These are phyloP conservation scores for Onthophagus taurus DNA, from an alignment of 1,140 invertebrate genomes.

Conservation along the genomic window DNA sequence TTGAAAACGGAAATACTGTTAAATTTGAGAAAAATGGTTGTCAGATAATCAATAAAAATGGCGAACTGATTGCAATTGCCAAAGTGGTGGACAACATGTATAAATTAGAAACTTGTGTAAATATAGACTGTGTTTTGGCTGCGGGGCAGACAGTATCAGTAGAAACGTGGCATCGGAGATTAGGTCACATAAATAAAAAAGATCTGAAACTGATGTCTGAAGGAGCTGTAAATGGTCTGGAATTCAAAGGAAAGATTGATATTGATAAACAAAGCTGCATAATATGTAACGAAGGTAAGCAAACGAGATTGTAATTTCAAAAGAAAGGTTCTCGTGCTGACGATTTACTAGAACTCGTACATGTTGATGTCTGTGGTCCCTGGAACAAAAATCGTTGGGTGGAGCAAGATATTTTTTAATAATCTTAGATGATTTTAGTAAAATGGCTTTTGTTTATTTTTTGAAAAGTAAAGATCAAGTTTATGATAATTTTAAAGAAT, in stretches of 20 bases:
- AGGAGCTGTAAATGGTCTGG: too few species aligned
- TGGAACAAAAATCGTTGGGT: conserved; percentile 8
- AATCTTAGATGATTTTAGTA: conserved; percentile 35
- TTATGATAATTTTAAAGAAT: conserved; percentile 23
- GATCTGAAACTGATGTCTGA: too few species aligned
- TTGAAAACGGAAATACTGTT: conserved; percentile 24
- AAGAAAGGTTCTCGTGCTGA: not conserved
- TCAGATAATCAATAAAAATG: too few species aligned
- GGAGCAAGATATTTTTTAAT: conserved; percentile 27
- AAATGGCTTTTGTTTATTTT: conserved; percentile 33
- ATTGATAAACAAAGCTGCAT: not conserved
- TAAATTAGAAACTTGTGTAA: too few species aligned
- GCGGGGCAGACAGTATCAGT: too few species aligned
- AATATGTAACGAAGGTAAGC: conserved; percentile 1
- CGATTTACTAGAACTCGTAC: conserved; percentile 20
- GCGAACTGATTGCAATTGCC: too few species aligned
- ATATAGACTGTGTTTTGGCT: too few species aligned
- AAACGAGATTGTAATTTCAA: not conserved
- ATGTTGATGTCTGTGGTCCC: conserved; percentile 19
- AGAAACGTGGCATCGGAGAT: too few species aligned
- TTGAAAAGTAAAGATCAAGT: conserved; percentile 31
- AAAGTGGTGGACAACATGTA: too few species aligned
- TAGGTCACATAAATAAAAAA: too few species aligned
- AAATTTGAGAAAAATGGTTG: too few species aligned
- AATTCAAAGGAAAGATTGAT: not conserved